Evolutionary conservation across 2,888 invertebrate genomes (phyloP).

Genomic region (Monopis laevigella): DNA sequence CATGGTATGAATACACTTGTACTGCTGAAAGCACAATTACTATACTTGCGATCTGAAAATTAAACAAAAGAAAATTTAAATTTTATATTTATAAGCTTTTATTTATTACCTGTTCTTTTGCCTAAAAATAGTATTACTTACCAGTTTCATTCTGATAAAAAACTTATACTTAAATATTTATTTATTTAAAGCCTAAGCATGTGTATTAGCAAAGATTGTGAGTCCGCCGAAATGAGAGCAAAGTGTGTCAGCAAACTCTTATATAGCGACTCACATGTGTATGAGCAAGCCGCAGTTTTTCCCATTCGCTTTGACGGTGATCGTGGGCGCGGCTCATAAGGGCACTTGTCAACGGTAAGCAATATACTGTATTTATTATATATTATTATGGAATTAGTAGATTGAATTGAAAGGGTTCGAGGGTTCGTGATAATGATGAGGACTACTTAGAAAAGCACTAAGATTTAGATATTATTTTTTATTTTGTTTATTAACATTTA

Average conservation of each 20-base stretch:
- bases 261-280: constrained; percentile 65
- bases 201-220: constrained; percentile 54
- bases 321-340: constrained; percentile 48
- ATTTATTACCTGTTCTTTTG: not conserved
- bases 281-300: constrained; percentile 64
- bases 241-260: constrained; percentile 52
- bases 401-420: too few species aligned
- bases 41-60: constrained; percentile 40
- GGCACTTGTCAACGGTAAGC: not conserved
- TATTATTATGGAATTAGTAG: too few species aligned
- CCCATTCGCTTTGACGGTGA: constrained; percentile 44
- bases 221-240: constrained; percentile 65
- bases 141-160: not conserved
- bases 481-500: too few species aligned
- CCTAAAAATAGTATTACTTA: not conserved
- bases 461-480: too few species aligned
- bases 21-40: constrained; percentile 30
- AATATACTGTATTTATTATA: too few species aligned
- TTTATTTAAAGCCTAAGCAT: constrained; percentile 2
- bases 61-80: constrained; percentile 21
- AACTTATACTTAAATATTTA: not conserved
- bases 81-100: not conserved
- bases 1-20: constrained; percentile 45
- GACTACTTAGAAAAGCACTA: too few species aligned
- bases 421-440: too few species aligned